Evolutionary conservation across 2,797 vertebrate genomes (phyloP), one percentile per base, ranked within the genome.

Genomic region (Sebastes taczanowskii): DNA sequence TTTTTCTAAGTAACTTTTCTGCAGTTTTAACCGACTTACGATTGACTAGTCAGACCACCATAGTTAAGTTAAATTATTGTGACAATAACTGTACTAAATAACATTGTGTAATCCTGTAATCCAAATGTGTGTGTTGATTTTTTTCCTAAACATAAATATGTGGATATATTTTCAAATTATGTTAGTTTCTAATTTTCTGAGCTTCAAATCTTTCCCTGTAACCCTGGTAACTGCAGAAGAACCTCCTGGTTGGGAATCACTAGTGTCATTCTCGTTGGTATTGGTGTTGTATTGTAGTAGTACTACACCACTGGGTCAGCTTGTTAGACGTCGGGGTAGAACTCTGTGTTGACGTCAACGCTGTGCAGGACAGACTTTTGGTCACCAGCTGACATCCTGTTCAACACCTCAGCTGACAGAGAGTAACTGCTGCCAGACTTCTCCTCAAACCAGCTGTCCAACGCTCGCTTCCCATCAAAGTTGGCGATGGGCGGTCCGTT

Each of bases 361-460:
- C 91, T 95, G 91, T 97, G 97, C 86, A 98, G 86, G 83, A 95
- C 89, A 0, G 96, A 95, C 87, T 98, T 98, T 87, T 97, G 97
- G 34, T 98, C 97, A 25, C 93, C 94, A 9, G 92, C 93, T 0
- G 97, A 96, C 96, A 97, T 97, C 90, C 97, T 96, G 93, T 93
- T 97, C 85, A 97, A 79, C 92, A 97, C 96, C 84, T 99, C 97
- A 0, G 97, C 92, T 0, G 97, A 97, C 66, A 98, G 93, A 0
- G 97, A 92, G 0, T 96, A 97, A 74, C 96, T 96, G 83, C 96
- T 97, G 81, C 97, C 97, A 0, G 98, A 99, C 91, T 99, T 99
- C 93, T 99, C 98, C 91, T 99, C 98, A 2, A 99, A 99, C 98
- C 98, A 99, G 92, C 97, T 97, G 92, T 99, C 98, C 82, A 99